Percentiles rank a stretch among this genome's conserved stretches.
Conservation (phyloP, 1,140 invertebrate species). For the Chionoecetes opilio region DNA sequence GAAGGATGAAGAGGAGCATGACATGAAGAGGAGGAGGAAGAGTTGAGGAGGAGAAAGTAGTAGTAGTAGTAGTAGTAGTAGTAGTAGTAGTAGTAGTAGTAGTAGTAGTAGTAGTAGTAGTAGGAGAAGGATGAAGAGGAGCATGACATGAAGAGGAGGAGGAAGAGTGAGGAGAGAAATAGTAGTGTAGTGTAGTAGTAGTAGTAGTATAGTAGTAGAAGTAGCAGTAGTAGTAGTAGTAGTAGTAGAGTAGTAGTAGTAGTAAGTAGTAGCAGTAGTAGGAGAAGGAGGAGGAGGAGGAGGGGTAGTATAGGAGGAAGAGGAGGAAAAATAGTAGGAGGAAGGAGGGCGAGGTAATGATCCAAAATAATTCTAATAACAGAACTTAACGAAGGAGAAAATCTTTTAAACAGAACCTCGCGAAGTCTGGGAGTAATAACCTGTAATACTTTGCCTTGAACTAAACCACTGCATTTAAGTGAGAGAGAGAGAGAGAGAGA, state of each 20-base stretch:
- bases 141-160: no score
- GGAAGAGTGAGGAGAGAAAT: no score
- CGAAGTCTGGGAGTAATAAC: not conserved
- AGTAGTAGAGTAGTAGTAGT: not conserved
- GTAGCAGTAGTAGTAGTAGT: not conserved
- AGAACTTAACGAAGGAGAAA: not conserved
- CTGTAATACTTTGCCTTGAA: not conserved
- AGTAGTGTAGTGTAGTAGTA: no score
- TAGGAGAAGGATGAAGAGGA: not conserved
- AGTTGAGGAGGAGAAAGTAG: not conserved
- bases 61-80: not conserved
- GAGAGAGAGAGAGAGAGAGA: not conserved
- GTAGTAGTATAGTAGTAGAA: no score
- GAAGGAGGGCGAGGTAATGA: not conserved
- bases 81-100: no score
- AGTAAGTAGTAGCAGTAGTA: no score
- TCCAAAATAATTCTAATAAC: constrained; percentile 21
- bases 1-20: not conserved
- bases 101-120: no score
- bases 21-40: not conserved
- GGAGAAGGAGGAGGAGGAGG: not conserved
- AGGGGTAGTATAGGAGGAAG: not conserved
- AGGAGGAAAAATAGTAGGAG: no score
- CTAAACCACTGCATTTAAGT: not conserved
- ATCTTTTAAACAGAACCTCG: not conserved